These are phyloP conservation scores for Stigmatopora nigra DNA, from an alignment of 2,113 vertebrate genomes.

Conservation along the genomic window DNA sequence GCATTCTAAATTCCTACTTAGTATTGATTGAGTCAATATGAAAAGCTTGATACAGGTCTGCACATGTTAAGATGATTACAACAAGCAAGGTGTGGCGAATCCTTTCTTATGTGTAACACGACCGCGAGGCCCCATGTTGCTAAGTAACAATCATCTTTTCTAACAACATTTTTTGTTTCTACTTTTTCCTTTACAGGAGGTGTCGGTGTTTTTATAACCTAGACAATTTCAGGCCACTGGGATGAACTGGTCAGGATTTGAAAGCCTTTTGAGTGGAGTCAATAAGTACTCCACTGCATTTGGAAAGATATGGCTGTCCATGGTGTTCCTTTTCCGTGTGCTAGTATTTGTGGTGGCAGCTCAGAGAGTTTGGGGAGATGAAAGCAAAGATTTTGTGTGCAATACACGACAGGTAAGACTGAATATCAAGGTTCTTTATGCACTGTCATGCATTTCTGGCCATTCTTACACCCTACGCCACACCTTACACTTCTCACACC, in stretches of 20 bases:
- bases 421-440: too few relatives aligned
- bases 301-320: constrained; percentile 87
- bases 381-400: constrained; percentile 89
- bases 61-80: neutral
- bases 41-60: constrained; percentile 5
- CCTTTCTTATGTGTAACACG: neutral
- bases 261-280: constrained; percentile 80
- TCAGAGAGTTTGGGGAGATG: constrained; percentile 86
- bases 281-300: constrained; percentile 93
- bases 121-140: neutral
- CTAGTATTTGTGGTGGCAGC: constrained; percentile 91
- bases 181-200: constrained; percentile 2
- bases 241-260: constrained; percentile 82
- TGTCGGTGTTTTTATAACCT: neutral
- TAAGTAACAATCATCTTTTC: neutral
- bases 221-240: constrained; percentile 26
- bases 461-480: too few relatives aligned
- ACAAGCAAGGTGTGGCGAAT: neutral
- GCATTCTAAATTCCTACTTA: neutral
- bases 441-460: too few relatives aligned
- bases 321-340: constrained; percentile 89
- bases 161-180: neutral
- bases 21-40: neutral
- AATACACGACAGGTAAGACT: constrained; percentile 76
- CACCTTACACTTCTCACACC: too few relatives aligned